Evolutionary conservation across 35 echinoderm and acorn worm species (phyloP), one percentile per base, ranked within the genome.

Genomic region (Diadema setosum): DNA sequence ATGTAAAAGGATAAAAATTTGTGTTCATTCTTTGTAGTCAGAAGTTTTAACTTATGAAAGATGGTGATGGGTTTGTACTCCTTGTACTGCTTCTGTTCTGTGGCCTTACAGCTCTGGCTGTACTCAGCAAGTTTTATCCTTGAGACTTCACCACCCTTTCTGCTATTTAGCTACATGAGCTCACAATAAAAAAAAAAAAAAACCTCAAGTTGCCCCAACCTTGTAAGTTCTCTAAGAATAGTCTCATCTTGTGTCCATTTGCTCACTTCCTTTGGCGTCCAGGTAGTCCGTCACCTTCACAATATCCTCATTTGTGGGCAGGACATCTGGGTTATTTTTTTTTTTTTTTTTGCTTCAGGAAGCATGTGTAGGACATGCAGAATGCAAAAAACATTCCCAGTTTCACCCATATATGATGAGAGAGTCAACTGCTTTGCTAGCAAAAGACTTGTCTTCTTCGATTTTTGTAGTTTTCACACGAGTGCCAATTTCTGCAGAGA

Each of bases 281-380:
- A 81, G 75, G 45, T 81, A 81, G 5, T 42, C 45, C 45, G 4
- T 43, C 75, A 81, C 45, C 45, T 81, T 81, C 37, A 81, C 75
- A 45, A 81, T n/a, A 44, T 81, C 75, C 23, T 37, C 75, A 81
- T 81, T 81, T 20, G 75, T 81, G 45, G 75, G 75, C 21, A 81
- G 75, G 24, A 81, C 45, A 9, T 43, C 15, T 26, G 40, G 36
- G 17, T 81, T 43, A 43, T 40, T 81, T 15, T 45, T 42, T 23
- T 81, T 81, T 11, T 5, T 67, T 41, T 85, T 34, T 9, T n/a
- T n/a, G n/a, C n/a, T n/a, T n/a, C n/a, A n/a, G n/a, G n/a, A n/a
- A n/a, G n/a, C n/a, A n/a, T n/a, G n/a, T n/a, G n/a, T n/a, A n/a
- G n/a, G n/a, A n/a, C n/a, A n/a, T n/a, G n/a, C n/a, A n/a, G n/a